phyloP scores from a whole-genome alignment of 2,113 vertebrate species.

The Heterotilapia buettikoferi region DNA sequence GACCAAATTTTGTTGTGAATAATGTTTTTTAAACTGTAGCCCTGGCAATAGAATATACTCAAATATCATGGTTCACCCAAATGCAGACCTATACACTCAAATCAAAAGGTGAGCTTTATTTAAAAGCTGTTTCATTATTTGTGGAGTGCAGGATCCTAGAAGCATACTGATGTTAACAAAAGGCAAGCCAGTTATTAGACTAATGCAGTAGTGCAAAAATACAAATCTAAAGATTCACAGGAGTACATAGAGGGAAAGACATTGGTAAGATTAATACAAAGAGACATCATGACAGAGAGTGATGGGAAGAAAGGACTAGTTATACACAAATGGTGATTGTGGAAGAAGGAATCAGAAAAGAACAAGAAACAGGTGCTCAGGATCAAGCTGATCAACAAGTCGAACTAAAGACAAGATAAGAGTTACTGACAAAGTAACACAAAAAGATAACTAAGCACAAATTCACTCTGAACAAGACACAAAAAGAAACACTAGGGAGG shows the following conservation, averaged over 20 bases:
- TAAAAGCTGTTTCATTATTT: neutral
- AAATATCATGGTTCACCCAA: neutral
- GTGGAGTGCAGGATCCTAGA: neutral
- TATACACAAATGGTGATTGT: neutral
- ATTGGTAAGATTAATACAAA: neutral
- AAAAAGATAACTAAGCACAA: neutral
- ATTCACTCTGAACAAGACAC: neutral
- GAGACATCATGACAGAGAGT: accelerated
- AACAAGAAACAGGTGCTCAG: neutral
- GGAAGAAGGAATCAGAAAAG: neutral
- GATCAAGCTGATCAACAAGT: neutral
- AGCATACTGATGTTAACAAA: neutral
- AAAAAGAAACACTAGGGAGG: accelerated
- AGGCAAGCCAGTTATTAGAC: neutral
- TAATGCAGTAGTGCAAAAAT: neutral
- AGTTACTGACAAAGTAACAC: neutral
- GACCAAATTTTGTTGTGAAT: neutral
- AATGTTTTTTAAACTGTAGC: neutral
- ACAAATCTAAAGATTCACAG: neutral
- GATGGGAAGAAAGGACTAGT: neutral
- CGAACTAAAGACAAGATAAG: neutral
- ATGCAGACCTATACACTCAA: neutral
- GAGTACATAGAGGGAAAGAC: neutral
- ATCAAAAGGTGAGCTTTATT: neutral
- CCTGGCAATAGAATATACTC: neutral